phyloP scores from a whole-genome alignment of 2,797 vertebrate genomes.

The Cichlasoma orientale region DNA sequence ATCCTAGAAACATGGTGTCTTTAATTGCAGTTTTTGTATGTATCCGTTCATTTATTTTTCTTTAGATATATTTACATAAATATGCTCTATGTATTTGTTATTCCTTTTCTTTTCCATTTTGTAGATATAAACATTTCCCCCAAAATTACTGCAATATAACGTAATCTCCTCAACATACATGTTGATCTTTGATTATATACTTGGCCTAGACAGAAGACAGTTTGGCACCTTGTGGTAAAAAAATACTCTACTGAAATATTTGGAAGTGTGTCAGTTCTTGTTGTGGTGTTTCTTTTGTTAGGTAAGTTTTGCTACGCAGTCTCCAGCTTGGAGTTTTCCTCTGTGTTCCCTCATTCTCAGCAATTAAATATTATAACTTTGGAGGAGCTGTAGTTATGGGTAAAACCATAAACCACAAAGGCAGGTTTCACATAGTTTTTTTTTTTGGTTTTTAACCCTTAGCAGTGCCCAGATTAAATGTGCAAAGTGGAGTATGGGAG shows the following conservation, averaged over 20 bases:
- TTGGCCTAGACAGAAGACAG: background rate
- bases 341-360: background rate
- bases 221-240: background rate
- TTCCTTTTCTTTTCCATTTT: background rate
- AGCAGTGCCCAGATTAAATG: conserved; percentile 24
- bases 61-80: background rate
- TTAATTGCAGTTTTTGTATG: too few species aligned
- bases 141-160: background rate
- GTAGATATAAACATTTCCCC: background rate
- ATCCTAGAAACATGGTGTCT: too few species aligned
- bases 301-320: background rate
- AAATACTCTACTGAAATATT: conserved; percentile 10
- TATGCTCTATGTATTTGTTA: background rate
- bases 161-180: background rate
- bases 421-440: conserved; percentile 15
- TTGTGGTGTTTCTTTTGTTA: background rate
- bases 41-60: background rate
- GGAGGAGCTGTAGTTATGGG: background rate
- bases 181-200: conserved; percentile 17
- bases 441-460: conserved; percentile 12
- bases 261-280: conserved; percentile 2
- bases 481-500: conserved; percentile 57
- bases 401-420: conserved; percentile 41
- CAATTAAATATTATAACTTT: conserved; percentile 13
- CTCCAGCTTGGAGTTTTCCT: background rate